phyloP scores from a whole-genome alignment of 1,140 invertebrate genomes.

The Battus philenor region DNA sequence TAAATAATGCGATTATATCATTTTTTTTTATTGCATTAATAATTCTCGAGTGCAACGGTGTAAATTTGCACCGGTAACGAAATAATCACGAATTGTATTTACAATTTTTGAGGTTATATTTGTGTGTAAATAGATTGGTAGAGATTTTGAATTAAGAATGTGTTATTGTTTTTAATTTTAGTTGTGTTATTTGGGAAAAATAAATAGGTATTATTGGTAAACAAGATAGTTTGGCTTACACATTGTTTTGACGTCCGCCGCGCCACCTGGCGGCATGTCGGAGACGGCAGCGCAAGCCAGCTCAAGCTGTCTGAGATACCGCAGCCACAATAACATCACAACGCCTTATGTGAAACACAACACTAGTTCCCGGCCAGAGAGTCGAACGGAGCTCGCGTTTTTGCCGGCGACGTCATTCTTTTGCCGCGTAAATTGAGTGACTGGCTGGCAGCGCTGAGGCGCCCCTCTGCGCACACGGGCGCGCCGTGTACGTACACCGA shows the following conservation, averaged over 20 bases:
- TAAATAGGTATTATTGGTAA: constrained; percentile 17
- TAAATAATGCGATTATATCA: constrained; percentile 1
- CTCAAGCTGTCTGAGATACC: constrained; percentile 68
- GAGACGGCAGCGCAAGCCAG: constrained; percentile 50
- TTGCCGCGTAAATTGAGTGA: constrained; percentile 69
- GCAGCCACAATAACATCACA: constrained; percentile 72
- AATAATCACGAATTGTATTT: no score
- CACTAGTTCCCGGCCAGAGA: constrained; percentile 26
- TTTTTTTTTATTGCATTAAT: constrained; percentile 7
- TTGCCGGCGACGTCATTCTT: constrained; percentile 62
- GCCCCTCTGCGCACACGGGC: constrained; percentile 50
- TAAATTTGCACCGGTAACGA: neutral
- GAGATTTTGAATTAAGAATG: neutral
- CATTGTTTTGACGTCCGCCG: constrained; percentile 62
- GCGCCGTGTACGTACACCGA: constrained; percentile 28
- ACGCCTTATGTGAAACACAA: constrained; percentile 32
- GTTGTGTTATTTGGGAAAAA: no score
- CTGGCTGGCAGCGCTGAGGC: constrained; percentile 48
- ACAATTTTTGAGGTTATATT: no score
- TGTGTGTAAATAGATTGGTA: neutral
- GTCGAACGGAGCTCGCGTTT: constrained; percentile 31
- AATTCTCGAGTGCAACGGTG: neutral
- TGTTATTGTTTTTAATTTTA: neutral
- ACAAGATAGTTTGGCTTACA: constrained; percentile 41
- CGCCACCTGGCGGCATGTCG: constrained; percentile 57